Percentiles rank a stretch among this genome's conserved stretches.
phyloP scores from a whole-genome alignment of 2,888 invertebrate species.

The Ceraclea dissimilis region DNA sequence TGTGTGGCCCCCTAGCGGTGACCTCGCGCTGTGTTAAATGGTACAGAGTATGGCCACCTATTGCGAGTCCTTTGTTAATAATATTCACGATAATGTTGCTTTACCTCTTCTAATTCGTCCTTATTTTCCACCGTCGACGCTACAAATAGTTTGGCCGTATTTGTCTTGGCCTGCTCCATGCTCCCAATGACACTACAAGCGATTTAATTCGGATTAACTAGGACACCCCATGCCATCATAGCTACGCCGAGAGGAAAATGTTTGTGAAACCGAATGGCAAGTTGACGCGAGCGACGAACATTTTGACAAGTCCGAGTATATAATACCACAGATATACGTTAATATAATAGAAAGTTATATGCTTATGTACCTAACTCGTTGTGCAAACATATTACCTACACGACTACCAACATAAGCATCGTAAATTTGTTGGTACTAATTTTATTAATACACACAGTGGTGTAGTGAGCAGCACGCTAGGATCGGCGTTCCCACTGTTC shows the following conservation, averaged over 20 bases:
- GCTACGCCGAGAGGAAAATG: slow-evolving; percentile 52
- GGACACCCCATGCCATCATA: slow-evolving; percentile 54
- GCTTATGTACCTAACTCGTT: no score
- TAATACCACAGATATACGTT: no score
- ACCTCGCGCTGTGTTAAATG: slow-evolving; percentile 28
- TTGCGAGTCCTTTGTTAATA: slow-evolving; percentile 40
- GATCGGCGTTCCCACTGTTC: no score
- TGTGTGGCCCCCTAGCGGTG: slow-evolving; percentile 43
- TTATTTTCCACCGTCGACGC: slow-evolving; percentile 76
- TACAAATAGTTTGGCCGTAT: slow-evolving; percentile 69
- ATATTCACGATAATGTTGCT: slow-evolving; percentile 19
- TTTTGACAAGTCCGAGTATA: slow-evolving; percentile 25
- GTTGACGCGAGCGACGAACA: slow-evolving; percentile 27
- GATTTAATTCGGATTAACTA: slow-evolving; percentile 52
- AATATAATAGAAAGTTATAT: no score
- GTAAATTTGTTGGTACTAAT: no score
- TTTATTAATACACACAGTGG: no score
- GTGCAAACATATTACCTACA: no score
- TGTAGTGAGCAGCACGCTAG: no score
- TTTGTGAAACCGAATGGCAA: slow-evolving; percentile 42
- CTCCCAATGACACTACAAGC: slow-evolving; percentile 40
- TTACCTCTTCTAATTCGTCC: slow-evolving; percentile 87
- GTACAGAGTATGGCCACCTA: slow-evolving; percentile 44
- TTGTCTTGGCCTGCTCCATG: slow-evolving; percentile 53
- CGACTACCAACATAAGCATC: no score